Base-by-base conservation (phyloP, 2,113 vertebrate species). In the Eptesicus fuscus region DNA sequence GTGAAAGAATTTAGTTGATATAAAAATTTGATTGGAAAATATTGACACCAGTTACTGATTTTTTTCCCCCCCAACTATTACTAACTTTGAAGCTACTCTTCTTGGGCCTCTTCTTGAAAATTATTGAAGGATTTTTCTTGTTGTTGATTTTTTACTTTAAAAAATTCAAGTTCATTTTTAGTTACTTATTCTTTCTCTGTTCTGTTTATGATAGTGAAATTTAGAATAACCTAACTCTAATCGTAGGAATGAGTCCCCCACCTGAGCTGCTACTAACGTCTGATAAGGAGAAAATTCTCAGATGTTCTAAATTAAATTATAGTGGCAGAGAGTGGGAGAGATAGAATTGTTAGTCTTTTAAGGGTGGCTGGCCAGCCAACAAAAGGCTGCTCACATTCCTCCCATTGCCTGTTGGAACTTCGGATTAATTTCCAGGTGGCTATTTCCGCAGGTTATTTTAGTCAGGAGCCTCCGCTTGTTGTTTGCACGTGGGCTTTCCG, bases 11-110 rank as follows among this genome's bases (percentile, higher is more conserved):
- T 91, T 42, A 37, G 61, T 86, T 86, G 37, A 44, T 92, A 61
- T 25, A 89, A 93, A 89, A 71, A 70, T 78, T 20, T 87, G 23
- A 65, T 80, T 59, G 22, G 37, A 88, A 93, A 96, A 77, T 71
- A 86, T 1, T 93, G 73, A 93, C 9, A 79, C 30, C 5, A 77
- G 17, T 95, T 77, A 73, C 8, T 25, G 42, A 56, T 85, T 74
- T 91, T 53, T 53, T 65, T 63, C 22, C 22, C 14, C 32, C 23
- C 28, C 12, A 92, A 77, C 28, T 51, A 80, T 86, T 67, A 40
- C 17, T 70, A 78, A 90, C 22, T 42, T 49, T n/a, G 25, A 90
- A 67, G 17, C 11, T 74, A 25, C 9, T 7, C 18, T 90, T 47
- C 83, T 25, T 74, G 17, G 11, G 16, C 61, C 63, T 92, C 65